Evolutionary conservation across 2,888 invertebrate genomes (phyloP), one percentile per base, ranked within the genome.

Genomic region (Spilosoma lubricipeda): DNA sequence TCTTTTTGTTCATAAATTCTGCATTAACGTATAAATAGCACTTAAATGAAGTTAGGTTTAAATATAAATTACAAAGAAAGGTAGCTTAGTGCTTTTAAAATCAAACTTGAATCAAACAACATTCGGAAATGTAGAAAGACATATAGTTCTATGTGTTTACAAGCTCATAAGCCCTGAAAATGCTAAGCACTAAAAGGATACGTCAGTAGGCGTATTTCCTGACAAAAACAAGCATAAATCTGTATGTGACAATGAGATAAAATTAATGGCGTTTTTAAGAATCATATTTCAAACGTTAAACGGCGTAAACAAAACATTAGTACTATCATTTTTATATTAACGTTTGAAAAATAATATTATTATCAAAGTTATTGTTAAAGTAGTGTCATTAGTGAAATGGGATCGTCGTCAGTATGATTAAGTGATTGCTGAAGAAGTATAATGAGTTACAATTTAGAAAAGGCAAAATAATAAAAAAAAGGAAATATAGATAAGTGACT

Each of bases 191-290:
- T 56, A 65, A 27, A 52, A 67, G 20, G 67, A 48, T 67, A 67
- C 30, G 42, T 69, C 70, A 18, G 18, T 39, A 30, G 15, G 27
- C 39, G 52, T 66, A 70, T 66, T 70, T 70, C 27, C 63, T 63
- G 23, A 70, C 65, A 48, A 42, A 67, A 73, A 73, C 56, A 70
- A 70, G 63, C 66, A 67, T n/a, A 13, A 70, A 71, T 36, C 66
- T 68, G 69, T 70, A 45, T 65, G 67, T 64, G 27, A 70, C 70
- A 79, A 67, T 72, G 70, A 75, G 73, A 79, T 76, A 82, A 80
- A 74, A 80, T 63, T 36, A 77, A 74, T 75, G 30, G 36, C 20
- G 45, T 63, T 64, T 69, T 69, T 52, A 15, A 7, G 23, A 45
- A 59, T 30, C 64, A 52, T 65, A 48, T 68, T 27, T 45, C 63